Conservation (phyloP, 2,113 vertebrate species). For the Varanus salvator region DNA sequence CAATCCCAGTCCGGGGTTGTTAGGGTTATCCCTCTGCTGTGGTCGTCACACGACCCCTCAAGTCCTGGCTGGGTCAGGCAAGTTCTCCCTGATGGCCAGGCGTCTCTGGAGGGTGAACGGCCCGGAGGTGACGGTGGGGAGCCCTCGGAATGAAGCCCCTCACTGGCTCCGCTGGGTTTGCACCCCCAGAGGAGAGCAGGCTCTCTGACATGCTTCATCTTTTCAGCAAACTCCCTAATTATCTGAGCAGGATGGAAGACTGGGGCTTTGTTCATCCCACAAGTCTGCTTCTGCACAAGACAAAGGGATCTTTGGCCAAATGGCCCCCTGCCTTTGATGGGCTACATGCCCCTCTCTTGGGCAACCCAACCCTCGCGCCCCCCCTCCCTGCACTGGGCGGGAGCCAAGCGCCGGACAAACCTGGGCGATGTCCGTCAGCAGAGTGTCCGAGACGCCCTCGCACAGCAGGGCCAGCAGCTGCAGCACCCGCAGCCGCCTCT, state of each 20-base stretch:
- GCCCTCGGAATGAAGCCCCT: background rate
- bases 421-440: conserved; percentile 87
- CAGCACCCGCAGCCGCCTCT: conserved; percentile 82
- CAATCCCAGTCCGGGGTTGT: background rate
- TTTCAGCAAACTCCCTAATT: background rate
- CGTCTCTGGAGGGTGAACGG: background rate
- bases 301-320: accelerated
- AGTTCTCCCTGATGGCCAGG: background rate
- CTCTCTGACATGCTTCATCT: background rate
- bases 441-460: conserved; percentile 82
- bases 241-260: background rate
- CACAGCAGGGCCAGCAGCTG: conserved; percentile 88
- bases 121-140: too few relatives aligned
- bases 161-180: background rate
- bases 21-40: background rate
- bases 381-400: background rate
- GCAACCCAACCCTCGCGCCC: background rate
- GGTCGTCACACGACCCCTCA: background rate
- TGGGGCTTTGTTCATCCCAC: background rate
- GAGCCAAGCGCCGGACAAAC: conserved; percentile 64
- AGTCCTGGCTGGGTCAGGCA: background rate
- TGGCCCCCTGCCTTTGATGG: accelerated
- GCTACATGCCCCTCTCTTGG: background rate
- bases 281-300: background rate
- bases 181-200: background rate